Base-by-base conservation (phyloP, 1,140 invertebrate species). In the Neuroterus valhalla region DNA sequence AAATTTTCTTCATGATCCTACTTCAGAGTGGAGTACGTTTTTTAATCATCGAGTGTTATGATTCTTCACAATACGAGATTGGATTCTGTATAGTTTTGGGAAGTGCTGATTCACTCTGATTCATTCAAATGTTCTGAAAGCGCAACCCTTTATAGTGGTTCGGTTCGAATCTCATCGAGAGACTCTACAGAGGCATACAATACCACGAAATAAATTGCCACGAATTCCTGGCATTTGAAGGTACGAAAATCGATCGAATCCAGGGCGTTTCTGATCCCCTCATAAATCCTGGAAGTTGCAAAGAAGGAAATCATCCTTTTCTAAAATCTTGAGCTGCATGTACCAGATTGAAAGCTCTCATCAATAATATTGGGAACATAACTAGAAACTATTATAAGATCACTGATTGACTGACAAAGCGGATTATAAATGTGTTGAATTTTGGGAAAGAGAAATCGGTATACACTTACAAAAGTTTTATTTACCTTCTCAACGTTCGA, bases 221-320 rank as follows among this genome's bases (percentile, higher is more conserved):
- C 66, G 43, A 43, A 67, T 3, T 15, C 66, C 19, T 14, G 3
- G 26, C 70, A 75, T 50, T 71, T 70, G 78, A 82, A 81, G 80
- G 77, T 81, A 75, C 66, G 81, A 82, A 76, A 80, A 86, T 86
- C 84, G 83, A 86, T 86, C 78, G 84, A 83, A 83, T 85, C 80
- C 66, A n/a, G 84, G 84, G 83, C 82, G 82, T 85, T 83, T 83
- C 83, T 85, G 78, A 68, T 26, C 50, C 21, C 50, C 21, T 68
- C 62, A 68, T 72, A 66, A 78, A 66, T 44, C 55, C 68, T 50
- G 62, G 67, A 71, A 55, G 71, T 62, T 70, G 71, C 45, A 52
- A 50, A 68, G 72, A 78, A 62, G 74, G 72, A 62, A 21, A 69
- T 72, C 38, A 68, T 21, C n/a, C 17, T 14, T 2, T 45, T 42